Evolutionary conservation across 2,888 invertebrate species (phyloP).

Genomic region (Xylocampa areola): DNA sequence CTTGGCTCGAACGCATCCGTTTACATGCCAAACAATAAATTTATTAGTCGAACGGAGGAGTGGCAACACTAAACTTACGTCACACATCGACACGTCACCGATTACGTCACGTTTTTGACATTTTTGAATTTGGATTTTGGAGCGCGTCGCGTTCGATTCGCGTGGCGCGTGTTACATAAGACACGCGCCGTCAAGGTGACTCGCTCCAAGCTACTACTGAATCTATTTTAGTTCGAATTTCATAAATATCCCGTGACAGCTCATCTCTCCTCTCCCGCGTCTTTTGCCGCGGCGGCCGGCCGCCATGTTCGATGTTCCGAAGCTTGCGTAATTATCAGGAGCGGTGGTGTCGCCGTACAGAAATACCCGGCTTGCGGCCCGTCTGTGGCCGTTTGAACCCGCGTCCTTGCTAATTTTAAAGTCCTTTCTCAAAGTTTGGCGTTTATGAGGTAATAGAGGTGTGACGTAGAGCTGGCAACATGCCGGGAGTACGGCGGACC

Average conservation of each 20-base stretch:
- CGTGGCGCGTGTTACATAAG: constrained; percentile 78
- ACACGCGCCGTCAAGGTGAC: constrained; percentile 87
- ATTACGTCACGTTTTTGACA: constrained; percentile 80
- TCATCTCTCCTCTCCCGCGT: constrained; percentile 87
- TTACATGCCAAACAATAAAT: constrained; percentile 90
- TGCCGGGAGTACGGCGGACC: constrained; percentile 87
- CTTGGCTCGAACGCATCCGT: constrained; percentile 90
- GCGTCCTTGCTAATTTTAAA: constrained; percentile 89
- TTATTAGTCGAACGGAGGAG: constrained; percentile 88
- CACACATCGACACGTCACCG: constrained; percentile 83
- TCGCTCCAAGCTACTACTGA: constrained; percentile 85
- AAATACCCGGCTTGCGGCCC: constrained; percentile 61
- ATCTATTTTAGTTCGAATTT: constrained; percentile 89
- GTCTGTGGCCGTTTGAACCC: constrained; percentile 69
- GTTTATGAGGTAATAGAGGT: constrained; percentile 85
- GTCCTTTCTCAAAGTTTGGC: constrained; percentile 87
- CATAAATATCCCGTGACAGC: constrained; percentile 90
- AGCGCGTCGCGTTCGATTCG: constrained; percentile 72
- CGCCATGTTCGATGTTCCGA: constrained; percentile 77
- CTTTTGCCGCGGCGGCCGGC: constrained; percentile 77
- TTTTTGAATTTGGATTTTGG: constrained; percentile 78
- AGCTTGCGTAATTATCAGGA: constrained; percentile 82
- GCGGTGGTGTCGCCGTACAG: constrained; percentile 72
- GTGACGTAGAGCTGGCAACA: constrained; percentile 86
- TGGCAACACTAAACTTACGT: constrained; percentile 85